Evolutionary conservation across 2,113 vertebrate species (phyloP), one percentile per base, ranked within the genome.

Genomic region (Synodontis membranacea): DNA sequence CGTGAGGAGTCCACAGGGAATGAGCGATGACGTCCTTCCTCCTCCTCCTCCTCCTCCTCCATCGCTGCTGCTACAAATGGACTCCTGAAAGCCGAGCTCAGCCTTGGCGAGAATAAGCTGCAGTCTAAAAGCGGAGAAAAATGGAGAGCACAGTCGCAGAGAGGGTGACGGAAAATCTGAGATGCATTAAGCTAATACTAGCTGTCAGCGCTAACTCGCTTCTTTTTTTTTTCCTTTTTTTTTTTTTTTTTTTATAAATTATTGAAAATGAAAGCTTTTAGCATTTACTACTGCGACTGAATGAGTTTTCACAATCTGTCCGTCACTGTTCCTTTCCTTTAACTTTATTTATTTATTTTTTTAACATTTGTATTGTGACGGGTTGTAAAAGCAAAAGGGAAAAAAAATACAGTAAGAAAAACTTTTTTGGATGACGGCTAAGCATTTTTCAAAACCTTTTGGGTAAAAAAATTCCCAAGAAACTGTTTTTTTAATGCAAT

Each of bases 241-340:
- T 19, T 21, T 2, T 25, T 42, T 42, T n/a, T n/a, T n/a, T n/a
- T n/a, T n/a, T 31, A 94, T 95, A 87, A 93, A 94, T 94, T 90
- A 95, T 95, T 94, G 54, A 95, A 86, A 84, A 50, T 44, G 81
- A 81, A 87, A 89, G n/a, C 75, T 37, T 80, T 80, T 56, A 56
- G n/a, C 31, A 21, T 34, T 79, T 23, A 28, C 10, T 15, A 19
- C 19, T 25, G 78, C 3, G 10, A 54, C 8, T 7, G 52, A 80
- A 58, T 5, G 10, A 14, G 11, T 14, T 39, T 42, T 19, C 37
- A 28, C 34, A 37, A 39, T 11, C 46, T 34, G 46, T 31, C 75
- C 34, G 21, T 50, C 14, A 19, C 0, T 31, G 6, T 14, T 12
- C 19, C 46, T 74, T 44, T 25, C 23, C 31, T 2, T 46, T 50